Conservation (phyloP, 2,888 invertebrate species). For the Leucoma salicis region DNA sequence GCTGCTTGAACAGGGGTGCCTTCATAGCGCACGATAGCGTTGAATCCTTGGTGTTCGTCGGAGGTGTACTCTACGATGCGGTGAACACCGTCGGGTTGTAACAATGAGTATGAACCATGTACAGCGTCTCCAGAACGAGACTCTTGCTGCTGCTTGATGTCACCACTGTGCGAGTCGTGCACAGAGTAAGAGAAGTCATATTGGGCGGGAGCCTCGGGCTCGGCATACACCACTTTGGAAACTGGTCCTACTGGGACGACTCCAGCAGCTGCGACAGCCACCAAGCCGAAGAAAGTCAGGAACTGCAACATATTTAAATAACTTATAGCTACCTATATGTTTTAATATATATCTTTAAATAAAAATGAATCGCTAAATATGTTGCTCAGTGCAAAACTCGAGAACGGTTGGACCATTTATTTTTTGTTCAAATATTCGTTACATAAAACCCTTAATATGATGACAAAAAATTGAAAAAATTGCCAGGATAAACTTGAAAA, state of each 20-base stretch:
- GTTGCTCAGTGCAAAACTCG: no score
- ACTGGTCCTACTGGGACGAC: conserved; percentile 49
- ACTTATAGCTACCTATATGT: not conserved
- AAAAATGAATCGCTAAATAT: no score
- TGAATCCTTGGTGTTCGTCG: conserved; percentile 70
- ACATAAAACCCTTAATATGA: no score
- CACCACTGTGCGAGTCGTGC: conserved; percentile 68
- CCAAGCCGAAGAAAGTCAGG: conserved; percentile 44
- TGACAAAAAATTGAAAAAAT: no score
- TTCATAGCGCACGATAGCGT: conserved; percentile 71
- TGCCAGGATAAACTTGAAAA: no score
- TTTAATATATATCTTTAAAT: not conserved
- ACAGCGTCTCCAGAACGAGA: conserved; percentile 67
- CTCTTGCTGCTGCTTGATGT: conserved; percentile 74
- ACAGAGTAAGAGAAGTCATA: conserved; percentile 74
- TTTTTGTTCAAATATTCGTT: no score
- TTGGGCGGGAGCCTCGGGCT: conserved; percentile 62
- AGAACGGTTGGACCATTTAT: no score
- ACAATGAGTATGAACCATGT: conserved; percentile 72
- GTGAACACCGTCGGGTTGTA: conserved; percentile 72
- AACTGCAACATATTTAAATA: conserved; percentile 37
- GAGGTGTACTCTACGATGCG: conserved; percentile 74
- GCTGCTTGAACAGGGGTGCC: conserved; percentile 51
- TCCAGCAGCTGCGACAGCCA: conserved; percentile 50
- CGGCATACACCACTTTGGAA: conserved; percentile 55